Conservation (phyloP, 2,888 invertebrate species). For the Octodonta nipae region DNA sequence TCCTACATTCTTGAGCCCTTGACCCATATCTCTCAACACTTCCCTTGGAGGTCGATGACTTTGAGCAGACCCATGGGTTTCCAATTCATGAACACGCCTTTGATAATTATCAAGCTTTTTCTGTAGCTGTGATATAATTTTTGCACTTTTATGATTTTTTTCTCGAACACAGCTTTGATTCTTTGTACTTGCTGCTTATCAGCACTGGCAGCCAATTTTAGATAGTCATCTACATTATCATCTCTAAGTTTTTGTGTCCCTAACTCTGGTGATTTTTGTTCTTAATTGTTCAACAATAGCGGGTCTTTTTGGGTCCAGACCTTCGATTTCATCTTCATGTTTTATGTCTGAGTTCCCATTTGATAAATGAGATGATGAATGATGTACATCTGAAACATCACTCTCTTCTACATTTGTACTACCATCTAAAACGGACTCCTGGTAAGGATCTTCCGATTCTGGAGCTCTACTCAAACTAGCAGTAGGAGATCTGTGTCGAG, state of each 20-base stretch:
- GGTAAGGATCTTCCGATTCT: slow-evolving; percentile 18
- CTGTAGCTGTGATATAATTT: slow-evolving; percentile 80
- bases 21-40: slow-evolving; percentile 83
- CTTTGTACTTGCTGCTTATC: slow-evolving; percentile 84
- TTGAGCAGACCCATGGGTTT: slow-evolving; percentile 55
- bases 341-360: slow-evolving; percentile 44
- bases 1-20: slow-evolving; percentile 88
- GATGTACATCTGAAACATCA: slow-evolving; percentile 7
- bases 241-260: slow-evolving; percentile 84
- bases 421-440: slow-evolving; percentile 17
- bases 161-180: slow-evolving; percentile 91
- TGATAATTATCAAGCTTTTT: slow-evolving; percentile 85
- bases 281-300: slow-evolving; percentile 70
- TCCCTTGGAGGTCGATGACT: slow-evolving; percentile 75
- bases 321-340: slow-evolving; percentile 40
- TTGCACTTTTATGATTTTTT: slow-evolving; percentile 93
- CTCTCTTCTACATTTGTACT: slow-evolving; percentile 13
- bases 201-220: slow-evolving; percentile 80
- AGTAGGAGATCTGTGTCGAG: slow-evolving; percentile 31
- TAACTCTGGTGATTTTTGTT: slow-evolving; percentile 75
- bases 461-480: slow-evolving; percentile 20
- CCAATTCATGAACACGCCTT: slow-evolving; percentile 71
- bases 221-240: slow-evolving; percentile 93
- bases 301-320: slow-evolving; percentile 44
- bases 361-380: slow-evolving; percentile 35